Conservation (phyloP, 2,113 vertebrate genomes). For the Pantherophis guttatus region DNA sequence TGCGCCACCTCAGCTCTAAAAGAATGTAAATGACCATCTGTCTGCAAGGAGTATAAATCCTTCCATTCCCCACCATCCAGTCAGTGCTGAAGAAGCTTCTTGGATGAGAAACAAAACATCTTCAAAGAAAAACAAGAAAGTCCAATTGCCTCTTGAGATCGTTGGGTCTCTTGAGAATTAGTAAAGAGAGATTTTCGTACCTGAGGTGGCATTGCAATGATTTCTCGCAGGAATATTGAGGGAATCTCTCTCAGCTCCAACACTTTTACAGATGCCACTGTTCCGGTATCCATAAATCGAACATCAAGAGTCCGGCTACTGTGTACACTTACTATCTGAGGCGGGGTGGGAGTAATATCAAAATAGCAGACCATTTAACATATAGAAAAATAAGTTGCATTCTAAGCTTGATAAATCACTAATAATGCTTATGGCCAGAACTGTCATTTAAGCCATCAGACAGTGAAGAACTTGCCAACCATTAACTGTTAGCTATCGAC, state of each 20-base stretch:
- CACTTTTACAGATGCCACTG: slow-evolving; percentile 83
- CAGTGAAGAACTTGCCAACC: neutral
- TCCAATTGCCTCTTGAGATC: neutral
- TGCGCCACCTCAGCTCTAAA: neutral
- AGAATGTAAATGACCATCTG: neutral
- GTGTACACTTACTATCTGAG: slow-evolving; percentile 84
- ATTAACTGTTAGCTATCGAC: neutral
- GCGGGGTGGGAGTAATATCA: slow-evolving; percentile 15
- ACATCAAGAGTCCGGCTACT: slow-evolving; percentile 85
- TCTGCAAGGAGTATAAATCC: neutral
- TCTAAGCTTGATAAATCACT: neutral
- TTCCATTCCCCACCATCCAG: neutral
- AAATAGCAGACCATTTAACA: neutral
- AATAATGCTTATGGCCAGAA: neutral
- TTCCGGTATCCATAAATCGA: slow-evolving; percentile 82
- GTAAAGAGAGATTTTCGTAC: slow-evolving; percentile 56
- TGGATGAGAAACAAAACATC: neutral
- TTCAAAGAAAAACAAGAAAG: neutral
- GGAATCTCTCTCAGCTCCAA: slow-evolving; percentile 90
- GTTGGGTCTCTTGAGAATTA: neutral
- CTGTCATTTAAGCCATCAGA: neutral
- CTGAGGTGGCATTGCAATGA: slow-evolving; percentile 85
- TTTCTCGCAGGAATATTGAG: slow-evolving; percentile 73
- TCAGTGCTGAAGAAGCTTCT: neutral
- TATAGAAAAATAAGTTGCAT: neutral